Conservation (phyloP, 2,888 invertebrate species). For the Acrocera orbiculus region DNA sequence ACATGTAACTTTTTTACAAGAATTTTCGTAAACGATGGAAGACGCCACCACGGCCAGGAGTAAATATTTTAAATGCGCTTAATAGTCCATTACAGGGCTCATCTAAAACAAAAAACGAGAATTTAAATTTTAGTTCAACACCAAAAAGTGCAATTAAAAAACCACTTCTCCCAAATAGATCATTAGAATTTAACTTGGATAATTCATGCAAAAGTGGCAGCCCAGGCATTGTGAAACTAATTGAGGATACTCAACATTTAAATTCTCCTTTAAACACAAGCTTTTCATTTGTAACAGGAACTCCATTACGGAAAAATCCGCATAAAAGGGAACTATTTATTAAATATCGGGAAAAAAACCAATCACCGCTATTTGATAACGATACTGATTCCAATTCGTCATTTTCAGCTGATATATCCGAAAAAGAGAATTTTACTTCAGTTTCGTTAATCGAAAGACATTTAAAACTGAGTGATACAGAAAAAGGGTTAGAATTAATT, state of each 20-base stretch:
- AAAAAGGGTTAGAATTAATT: slow-evolving; percentile 75
- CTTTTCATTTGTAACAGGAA: neutral
- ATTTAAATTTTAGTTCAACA: too few species aligned
- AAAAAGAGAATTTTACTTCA: slow-evolving; percentile 9
- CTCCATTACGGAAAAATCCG: slow-evolving; percentile 10
- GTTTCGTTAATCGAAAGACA: slow-evolving; percentile 27
- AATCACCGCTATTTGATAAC: slow-evolving; percentile 14
- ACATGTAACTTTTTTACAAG: neutral
- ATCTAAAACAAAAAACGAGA: too few species aligned
- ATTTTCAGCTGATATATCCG: slow-evolving; percentile 4
- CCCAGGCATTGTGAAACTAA: neutral
- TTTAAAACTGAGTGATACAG: slow-evolving; percentile 49
- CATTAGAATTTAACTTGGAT: slow-evolving; percentile 4
- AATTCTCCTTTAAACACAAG: slow-evolving; percentile 1
- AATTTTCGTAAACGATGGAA: slow-evolving; percentile 52
- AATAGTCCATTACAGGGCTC: too few species aligned
- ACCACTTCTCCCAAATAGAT: slow-evolving; percentile 7
- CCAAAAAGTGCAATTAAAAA: too few species aligned
- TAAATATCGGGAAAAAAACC: slow-evolving; percentile 18
- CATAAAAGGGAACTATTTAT: slow-evolving; percentile 18
- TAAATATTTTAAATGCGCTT: too few species aligned
- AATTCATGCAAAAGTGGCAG: slow-evolving; percentile 6
- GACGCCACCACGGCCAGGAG: slow-evolving; percentile 47
- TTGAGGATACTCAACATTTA: slow-evolving; percentile 1
- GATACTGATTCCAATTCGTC: slow-evolving; percentile 8